Evolutionary conservation across 2,113 vertebrate species (phyloP).

Genomic region (Gymnocephalus cernua): DNA sequence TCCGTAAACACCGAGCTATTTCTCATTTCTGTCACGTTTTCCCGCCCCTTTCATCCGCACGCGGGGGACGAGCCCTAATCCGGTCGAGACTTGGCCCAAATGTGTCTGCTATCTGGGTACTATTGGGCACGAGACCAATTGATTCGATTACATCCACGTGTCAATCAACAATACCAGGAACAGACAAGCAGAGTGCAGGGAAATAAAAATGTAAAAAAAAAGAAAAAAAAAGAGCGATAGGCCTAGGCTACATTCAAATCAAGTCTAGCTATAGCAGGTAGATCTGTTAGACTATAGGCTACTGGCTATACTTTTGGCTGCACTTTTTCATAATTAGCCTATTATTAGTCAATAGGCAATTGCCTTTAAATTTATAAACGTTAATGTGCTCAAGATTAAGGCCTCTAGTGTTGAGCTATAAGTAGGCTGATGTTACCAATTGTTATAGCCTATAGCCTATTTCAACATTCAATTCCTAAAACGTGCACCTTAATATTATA

Average conservation of each 20-base stretch:
- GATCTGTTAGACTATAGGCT: neutral
- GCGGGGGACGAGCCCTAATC: slow-evolving; percentile 67
- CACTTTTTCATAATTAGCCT: neutral
- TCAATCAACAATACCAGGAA: slow-evolving; percentile 46
- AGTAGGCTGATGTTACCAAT: neutral
- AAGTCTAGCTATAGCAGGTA: neutral
- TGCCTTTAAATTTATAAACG: neutral
- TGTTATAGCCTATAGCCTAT: too few relatives aligned
- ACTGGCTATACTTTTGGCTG: neutral
- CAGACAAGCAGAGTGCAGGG: neutral
- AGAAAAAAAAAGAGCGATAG: too few relatives aligned
- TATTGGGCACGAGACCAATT: slow-evolving; percentile 71
- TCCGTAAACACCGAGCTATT: slow-evolving; percentile 25
- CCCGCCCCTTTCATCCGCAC: slow-evolving; percentile 52
- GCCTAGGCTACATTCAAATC: neutral
- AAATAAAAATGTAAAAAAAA: neutral
- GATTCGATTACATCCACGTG: slow-evolving; percentile 64
- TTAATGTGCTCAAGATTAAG: neutral
- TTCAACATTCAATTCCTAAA: neutral
- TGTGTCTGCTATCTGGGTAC: too few relatives aligned
- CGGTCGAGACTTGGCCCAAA: slow-evolving; percentile 57
- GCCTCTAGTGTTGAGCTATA: neutral
- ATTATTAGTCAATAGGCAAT: neutral
- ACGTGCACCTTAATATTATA: neutral
- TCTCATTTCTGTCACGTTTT: slow-evolving; percentile 62